Percentiles rank a stretch among this genome's conserved stretches.
These are phyloP conservation scores for Sebastes itinus DNA, from an alignment of 2,797 vertebrate genomes.

Conservation along the genomic window DNA sequence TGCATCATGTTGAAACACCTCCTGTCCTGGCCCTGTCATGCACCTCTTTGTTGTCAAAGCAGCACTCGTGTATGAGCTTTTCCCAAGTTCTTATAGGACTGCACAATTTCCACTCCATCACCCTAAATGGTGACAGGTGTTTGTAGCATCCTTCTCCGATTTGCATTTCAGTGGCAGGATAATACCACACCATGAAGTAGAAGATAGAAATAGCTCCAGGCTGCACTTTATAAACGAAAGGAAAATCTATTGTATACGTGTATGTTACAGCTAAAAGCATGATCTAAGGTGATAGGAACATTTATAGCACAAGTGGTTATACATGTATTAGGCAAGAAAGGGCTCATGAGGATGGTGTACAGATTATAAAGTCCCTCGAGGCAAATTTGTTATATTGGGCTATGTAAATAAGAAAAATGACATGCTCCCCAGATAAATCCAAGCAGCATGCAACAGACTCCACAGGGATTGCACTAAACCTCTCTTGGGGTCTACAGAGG, in stretches of 20 bases:
- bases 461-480: slow-evolving; percentile 20
- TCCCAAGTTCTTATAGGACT: background rate
- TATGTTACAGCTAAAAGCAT: slow-evolving; percentile 35
- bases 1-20: slow-evolving; percentile 2
- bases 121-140: slow-evolving; percentile 36
- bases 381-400: background rate
- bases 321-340: slow-evolving; percentile 3
- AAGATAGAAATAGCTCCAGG: slow-evolving; percentile 50
- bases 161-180: slow-evolving; percentile 33
- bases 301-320: slow-evolving; percentile 27
- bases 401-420: background rate
- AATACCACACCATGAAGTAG: slow-evolving; percentile 16
- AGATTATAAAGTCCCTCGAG: background rate
- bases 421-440: background rate
- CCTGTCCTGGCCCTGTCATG: background rate
- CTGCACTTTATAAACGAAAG: slow-evolving; percentile 27
- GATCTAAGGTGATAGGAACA: slow-evolving; percentile 31
- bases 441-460: slow-evolving; percentile 4
- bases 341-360: slow-evolving; percentile 2
- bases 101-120: slow-evolving; percentile 19
- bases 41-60: slow-evolving; percentile 10
- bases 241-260: slow-evolving; percentile 23
- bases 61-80: slow-evolving; percentile 24
- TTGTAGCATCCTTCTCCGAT: slow-evolving; percentile 14
- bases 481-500: slow-evolving; percentile 1